Base-by-base conservation (phyloP, 2,888 invertebrate genomes). In the Acleris literana region DNA sequence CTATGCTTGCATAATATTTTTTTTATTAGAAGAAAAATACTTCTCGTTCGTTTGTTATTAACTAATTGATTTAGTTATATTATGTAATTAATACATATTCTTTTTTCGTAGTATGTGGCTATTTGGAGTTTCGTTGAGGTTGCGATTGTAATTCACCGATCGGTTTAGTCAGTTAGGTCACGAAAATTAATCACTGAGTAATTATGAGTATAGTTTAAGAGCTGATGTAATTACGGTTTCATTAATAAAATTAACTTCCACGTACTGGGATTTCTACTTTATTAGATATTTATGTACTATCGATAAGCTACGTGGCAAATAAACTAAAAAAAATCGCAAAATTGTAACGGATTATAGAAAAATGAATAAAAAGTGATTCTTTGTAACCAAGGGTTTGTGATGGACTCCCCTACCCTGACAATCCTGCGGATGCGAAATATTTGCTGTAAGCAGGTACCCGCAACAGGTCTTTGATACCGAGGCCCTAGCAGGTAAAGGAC, bases 191-290 rank as follows among this genome's bases (percentile, higher is more conserved):
- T 86, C 84, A 86, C 83, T 86, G 82, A 85, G 82, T 88, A 85
- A 87, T 85, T 88, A 84, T 86, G 83, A 83, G 77, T 84, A 86
- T 89, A 86, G 87, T 86, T 83, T 91, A 90, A 89, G 90, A 84
- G 84, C 87, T 87, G 84, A 86, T 89, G 84, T 89, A 83, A 89
- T 88, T 87, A 90, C 82, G 82, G 71, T 85, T 85, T 92, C 88
- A 88, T 88, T 86, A 90, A 89, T 91, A 90, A 91, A 90, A 87
- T 87, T 85, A 90, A 88, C 87, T 90, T 89, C 86, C 89, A 88
- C 85, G 78, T 90, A 87, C 84, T 86, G 86, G 85, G 81, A 88
- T 89, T 90, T 91, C 87, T 90, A 90, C 88, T 90, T 90, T 90
- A 90, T 88, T 90, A 88, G 86, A 88, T 86, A 87, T 85, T 73